Base-by-base conservation (phyloP, 2,888 invertebrate genomes). In the Myopa tessellatipennis region DNA sequence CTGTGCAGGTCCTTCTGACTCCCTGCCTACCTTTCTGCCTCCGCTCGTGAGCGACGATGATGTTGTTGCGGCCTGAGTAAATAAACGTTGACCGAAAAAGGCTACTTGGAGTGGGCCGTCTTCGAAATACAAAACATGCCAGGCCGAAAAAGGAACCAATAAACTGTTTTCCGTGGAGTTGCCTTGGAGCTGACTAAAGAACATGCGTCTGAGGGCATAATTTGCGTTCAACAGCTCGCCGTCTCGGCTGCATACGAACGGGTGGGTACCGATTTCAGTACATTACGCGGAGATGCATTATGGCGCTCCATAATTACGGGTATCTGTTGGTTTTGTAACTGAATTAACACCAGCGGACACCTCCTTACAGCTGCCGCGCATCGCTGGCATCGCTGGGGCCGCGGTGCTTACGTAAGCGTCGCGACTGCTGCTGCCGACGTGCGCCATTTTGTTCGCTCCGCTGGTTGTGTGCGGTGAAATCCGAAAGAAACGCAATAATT, bases 271-370 rank as follows among this genome's bases (percentile, higher is more conserved):
- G 26, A 26, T 26, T 26, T 26, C 26, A 26, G 26, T 14, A 16
- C 65, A 65, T 38, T 34, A 16, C 65, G 55, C 55, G 18, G 55
- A 67, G 50, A 50, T 75, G 34, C 68, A 68, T 75, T 74, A 67
- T 61, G 60, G 69, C 45, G 69, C 60, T 18, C 52, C n/a, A 61
- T 69, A 73, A 76, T 76, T 73, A 68, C 73, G 16, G 76, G 77
- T 77, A 40, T 68, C 68, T 50, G 68, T 72, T 58, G 79, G 65
- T 79, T 79, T 77, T 73, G 67, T 77, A 79, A 77, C 68, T 74
- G 70, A 77, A 77, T 79, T 77, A 77, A 79, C 79, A 79, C 79
- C 79, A 74, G 60, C 70, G 52, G 55, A 38, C 36, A 65, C 65
- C 61, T 65, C 38, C 36, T 65, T 16, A 1, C 36, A 65, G 65